Evolutionary conservation across 2,888 invertebrate genomes (phyloP).

Genomic region (Fabriciana adippe): DNA sequence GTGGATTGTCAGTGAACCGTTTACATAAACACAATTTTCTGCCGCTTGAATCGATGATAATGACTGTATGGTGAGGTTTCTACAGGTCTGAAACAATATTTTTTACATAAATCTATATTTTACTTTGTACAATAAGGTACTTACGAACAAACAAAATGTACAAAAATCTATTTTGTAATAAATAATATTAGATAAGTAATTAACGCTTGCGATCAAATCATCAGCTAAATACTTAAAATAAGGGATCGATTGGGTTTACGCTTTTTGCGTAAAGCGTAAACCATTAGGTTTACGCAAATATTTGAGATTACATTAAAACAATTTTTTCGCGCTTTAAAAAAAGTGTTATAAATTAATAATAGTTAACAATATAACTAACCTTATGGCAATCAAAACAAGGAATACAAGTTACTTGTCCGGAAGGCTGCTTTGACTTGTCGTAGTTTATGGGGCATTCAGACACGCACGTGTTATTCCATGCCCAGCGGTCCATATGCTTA

Average conservation of each 20-base stretch:
- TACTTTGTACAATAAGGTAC: neutral
- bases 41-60: slow-evolving; percentile 85
- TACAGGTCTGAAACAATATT: slow-evolving; percentile 78
- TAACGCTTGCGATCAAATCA: too few species aligned
- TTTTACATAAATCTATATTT: neutral
- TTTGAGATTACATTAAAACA: too few species aligned
- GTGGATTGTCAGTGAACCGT: slow-evolving; percentile 87
- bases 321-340: too few species aligned
- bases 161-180: neutral
- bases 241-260: too few species aligned
- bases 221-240: too few species aligned
- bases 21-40: slow-evolving; percentile 89
- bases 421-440: slow-evolving; percentile 37
- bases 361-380: slow-evolving; percentile 24
- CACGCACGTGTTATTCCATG: slow-evolving; percentile 85
- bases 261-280: too few species aligned
- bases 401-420: slow-evolving; percentile 46
- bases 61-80: slow-evolving; percentile 82
- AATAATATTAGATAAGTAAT: too few species aligned
- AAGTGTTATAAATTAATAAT: too few species aligned
- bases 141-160: neutral
- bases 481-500: slow-evolving; percentile 72
- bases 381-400: slow-evolving; percentile 52
- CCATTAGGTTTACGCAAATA: too few species aligned
- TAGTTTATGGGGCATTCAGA: slow-evolving; percentile 62